Percentiles rank a stretch among this genome's conserved stretches.
These are phyloP conservation scores for Dolichotis patagonum DNA, from an alignment of 2,113 vertebrate species.

Conservation along the genomic window DNA sequence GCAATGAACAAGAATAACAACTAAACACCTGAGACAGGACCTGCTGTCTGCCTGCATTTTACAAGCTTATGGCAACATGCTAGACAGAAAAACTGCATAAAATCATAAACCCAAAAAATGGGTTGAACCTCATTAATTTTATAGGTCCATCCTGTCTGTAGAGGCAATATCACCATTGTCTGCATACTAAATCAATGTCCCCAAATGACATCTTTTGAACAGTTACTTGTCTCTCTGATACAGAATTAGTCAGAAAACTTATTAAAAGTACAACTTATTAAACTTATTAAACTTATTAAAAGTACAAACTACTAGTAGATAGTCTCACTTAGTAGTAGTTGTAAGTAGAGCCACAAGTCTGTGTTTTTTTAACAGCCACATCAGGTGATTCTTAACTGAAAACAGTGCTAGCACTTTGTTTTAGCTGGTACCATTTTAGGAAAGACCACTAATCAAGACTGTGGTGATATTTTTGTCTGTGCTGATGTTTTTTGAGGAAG, in stretches of 20 bases:
- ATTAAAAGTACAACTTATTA: neutral
- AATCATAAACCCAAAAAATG: neutral
- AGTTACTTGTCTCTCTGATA: neutral
- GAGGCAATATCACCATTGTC: neutral
- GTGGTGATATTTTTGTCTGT: neutral
- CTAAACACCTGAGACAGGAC: neutral
- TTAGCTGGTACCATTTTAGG: neutral
- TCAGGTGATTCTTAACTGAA: too few relatives aligned
- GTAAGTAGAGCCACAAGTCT: neutral
- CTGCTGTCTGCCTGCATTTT: neutral
- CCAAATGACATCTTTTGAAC: neutral
- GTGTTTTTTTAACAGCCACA: neutral
- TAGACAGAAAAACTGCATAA: neutral
- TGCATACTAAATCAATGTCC: neutral
- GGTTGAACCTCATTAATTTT: neutral
- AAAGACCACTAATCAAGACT: neutral
- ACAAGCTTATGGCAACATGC: neutral
- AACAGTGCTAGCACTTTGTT: neutral
- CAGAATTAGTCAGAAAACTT: neutral
- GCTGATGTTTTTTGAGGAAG: neutral
- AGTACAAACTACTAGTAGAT: neutral
- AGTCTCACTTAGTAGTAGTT: neutral
- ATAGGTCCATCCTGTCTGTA: neutral
- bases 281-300: neutral
- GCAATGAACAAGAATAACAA: neutral